Conservation (phyloP, 2,888 invertebrate species). For the Eurytoma adleriae region DNA sequence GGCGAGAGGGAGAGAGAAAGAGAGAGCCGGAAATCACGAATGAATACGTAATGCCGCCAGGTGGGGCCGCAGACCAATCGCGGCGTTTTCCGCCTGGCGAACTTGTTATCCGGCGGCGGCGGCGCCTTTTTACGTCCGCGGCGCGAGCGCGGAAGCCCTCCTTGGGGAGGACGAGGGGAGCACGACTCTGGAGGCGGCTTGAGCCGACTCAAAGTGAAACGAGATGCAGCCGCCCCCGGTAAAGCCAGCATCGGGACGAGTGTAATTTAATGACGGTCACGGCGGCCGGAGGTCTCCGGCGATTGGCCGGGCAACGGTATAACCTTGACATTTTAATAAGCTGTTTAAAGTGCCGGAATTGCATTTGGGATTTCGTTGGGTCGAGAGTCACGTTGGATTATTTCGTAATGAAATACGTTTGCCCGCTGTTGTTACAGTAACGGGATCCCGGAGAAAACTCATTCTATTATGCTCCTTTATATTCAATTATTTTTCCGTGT, state of each 20-base stretch:
- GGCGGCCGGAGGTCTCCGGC: neutral
- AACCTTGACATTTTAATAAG: conserved; percentile 39
- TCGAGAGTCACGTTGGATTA: neutral
- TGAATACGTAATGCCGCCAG: conserved; percentile 70
- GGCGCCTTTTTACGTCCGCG: conserved; percentile 42
- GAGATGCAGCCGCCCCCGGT: conserved; percentile 14
- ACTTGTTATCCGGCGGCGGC: conserved; percentile 42
- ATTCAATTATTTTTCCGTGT: no score
- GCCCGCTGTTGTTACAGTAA: neutral
- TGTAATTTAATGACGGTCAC: conserved; percentile 46
- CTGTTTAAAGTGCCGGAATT: conserved; percentile 2
- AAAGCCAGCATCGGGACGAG: conserved; percentile 18
- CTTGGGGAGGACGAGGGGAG: neutral
- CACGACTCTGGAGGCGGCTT: neutral
- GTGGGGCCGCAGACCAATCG: conserved; percentile 25
- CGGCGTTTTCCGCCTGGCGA: conserved; percentile 56
- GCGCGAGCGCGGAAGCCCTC: neutral
- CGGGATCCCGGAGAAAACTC: neutral
- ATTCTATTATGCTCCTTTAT: no score
- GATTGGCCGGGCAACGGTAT: conserved; percentile 21
- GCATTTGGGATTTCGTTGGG: neutral
- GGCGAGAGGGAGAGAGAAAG: neutral
- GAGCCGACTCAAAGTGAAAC: conserved; percentile 37
- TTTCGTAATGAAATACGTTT: neutral
- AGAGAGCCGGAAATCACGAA: conserved; percentile 67